Conservation (phyloP, 2,113 vertebrate genomes). For the Bujurquina vittata region DNA sequence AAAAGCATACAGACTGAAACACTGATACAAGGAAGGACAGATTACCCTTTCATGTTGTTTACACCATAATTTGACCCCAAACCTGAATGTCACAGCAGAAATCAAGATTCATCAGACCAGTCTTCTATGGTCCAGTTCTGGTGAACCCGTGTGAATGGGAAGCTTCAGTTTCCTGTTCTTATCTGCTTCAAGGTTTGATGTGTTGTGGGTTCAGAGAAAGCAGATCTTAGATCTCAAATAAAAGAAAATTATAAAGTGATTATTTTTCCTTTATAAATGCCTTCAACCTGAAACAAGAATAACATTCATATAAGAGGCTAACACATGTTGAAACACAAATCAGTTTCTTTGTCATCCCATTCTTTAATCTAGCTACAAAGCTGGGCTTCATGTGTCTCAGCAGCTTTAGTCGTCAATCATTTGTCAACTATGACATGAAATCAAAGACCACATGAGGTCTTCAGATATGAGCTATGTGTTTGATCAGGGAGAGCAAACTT, state of each 20-base stretch:
- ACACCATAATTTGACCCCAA: too few species aligned
- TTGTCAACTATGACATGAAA: constrained; percentile 54
- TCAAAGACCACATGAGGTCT: constrained; percentile 65
- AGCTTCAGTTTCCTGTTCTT: too few species aligned
- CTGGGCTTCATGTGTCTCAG: constrained; percentile 56
- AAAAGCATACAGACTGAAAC: too few species aligned
- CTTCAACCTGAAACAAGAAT: neutral
- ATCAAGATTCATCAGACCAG: too few species aligned
- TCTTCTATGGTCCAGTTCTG: too few species aligned
- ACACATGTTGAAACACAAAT: constrained; percentile 51
- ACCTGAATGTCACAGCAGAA: too few species aligned
- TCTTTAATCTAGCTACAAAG: constrained; percentile 58
- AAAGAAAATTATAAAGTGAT: neutral
- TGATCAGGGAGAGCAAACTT: constrained; percentile 57
- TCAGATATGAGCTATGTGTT: constrained; percentile 62
- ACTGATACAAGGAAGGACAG: too few species aligned
- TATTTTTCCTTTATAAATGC: neutral
- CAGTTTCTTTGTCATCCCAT: constrained; percentile 28
- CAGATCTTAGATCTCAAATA: neutral
- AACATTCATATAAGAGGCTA: constrained; percentile 23
- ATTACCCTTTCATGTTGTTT: too few species aligned
- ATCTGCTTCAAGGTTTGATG: too few species aligned
- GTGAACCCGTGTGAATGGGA: too few species aligned
- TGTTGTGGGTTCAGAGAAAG: too few species aligned
- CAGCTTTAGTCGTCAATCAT: constrained; percentile 63